Percentiles rank a stretch among this genome's conserved stretches.
phyloP scores from a whole-genome alignment of 2,888 invertebrate genomes.

The Tenodera sinensis region DNA sequence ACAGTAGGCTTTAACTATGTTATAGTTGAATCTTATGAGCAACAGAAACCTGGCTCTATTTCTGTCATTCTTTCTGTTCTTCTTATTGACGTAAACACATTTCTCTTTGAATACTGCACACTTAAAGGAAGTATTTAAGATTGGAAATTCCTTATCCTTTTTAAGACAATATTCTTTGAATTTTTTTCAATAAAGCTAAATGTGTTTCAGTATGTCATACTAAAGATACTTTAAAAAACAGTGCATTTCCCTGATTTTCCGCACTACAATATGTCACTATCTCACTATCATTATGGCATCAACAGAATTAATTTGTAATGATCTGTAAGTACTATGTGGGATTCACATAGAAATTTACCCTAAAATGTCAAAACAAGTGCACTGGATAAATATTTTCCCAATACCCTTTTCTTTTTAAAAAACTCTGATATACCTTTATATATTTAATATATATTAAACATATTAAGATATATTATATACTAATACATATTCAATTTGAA shows the following conservation, averaged over 20 bases:
- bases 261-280: background rate
- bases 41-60: background rate
- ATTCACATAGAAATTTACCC: background rate
- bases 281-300: background rate
- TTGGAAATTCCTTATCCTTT: background rate
- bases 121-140: background rate
- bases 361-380: background rate
- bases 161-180: background rate
- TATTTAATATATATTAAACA: background rate
- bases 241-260: background rate
- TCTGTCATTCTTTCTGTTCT: background rate
- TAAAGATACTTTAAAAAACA: background rate
- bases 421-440: background rate
- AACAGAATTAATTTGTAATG: background rate
- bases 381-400: background rate
- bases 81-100: background rate
- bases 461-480: background rate
- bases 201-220: background rate
- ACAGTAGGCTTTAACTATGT: background rate
- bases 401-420: background rate
- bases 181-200: background rate
- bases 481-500: background rate
- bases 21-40: background rate
- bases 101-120: background rate
- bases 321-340: background rate